A percentile compares a stretch with the other conserved stretches of the same genome.
phyloP scores from a whole-genome alignment of 2,113 vertebrate genomes.

The Mormyrus lacerda region DNA sequence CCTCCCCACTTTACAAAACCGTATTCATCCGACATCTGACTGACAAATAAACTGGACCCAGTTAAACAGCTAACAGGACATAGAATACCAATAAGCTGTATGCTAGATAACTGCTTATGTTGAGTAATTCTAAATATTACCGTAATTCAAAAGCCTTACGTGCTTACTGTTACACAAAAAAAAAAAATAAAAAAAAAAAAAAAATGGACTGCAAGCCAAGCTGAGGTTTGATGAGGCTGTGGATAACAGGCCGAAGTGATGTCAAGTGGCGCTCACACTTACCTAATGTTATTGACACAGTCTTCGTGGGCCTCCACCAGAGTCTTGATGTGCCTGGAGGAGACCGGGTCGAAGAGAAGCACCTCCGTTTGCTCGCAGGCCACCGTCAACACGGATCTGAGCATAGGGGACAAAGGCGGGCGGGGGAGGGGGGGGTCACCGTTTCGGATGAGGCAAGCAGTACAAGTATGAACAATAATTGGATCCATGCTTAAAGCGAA shows the following conservation, averaged over 20 bases:
- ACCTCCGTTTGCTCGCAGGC: conserved; percentile 97
- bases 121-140: neutral
- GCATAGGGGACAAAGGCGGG: neutral
- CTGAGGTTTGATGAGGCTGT: neutral
- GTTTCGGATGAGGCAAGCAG: neutral
- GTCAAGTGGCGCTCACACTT: neutral
- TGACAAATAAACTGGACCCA: neutral
- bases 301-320: conserved; percentile 94
- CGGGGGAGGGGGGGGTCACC: neutral
- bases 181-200: neutral
- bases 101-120: neutral
- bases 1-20: neutral
- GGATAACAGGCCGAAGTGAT: neutral
- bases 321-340: conserved; percentile 94
- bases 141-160: neutral
- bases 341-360: conserved; percentile 92
- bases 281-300: conserved; percentile 99
- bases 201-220: neutral
- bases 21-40: neutral
- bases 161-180: neutral
- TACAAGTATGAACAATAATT: neutral
- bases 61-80: neutral
- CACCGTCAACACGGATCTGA: conserved; percentile 89
- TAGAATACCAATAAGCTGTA: neutral
- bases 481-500: neutral